Conservation (phyloP, 1,140 invertebrate genomes). For the Megalonaias nervosa region DNA sequence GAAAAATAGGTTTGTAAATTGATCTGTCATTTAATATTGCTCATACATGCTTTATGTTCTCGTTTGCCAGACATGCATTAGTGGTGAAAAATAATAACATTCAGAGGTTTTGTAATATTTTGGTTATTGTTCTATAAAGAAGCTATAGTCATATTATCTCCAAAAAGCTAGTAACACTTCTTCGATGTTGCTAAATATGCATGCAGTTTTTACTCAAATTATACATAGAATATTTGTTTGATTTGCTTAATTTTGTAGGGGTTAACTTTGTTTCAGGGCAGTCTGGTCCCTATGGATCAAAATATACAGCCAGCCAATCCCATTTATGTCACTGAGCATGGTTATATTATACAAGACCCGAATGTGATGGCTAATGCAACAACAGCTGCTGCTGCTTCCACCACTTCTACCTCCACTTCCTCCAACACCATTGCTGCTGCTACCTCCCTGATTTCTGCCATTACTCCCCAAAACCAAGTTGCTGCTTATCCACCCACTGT, state of each 20-base stretch:
- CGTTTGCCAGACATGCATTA: no score
- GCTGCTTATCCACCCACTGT: not conserved
- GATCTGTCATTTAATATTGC: no score
- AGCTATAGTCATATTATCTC: no score
- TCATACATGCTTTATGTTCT: no score
- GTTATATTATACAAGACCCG: not conserved
- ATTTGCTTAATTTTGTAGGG: conserved; percentile 12
- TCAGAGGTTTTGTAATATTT: no score
- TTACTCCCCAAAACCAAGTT: not conserved
- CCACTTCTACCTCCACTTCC: not conserved
- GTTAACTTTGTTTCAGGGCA: conserved; percentile 39
- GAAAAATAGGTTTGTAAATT: no score
- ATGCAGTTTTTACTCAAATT: no score
- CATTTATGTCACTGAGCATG: conserved; percentile 26
- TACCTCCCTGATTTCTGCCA: not conserved
- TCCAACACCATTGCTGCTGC: not conserved
- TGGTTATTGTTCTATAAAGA: no score
- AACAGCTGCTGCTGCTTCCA: not conserved
- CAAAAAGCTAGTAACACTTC: no score
- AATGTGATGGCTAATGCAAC: not conserved
- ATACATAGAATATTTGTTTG: no score
- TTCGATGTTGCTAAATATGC: no score
- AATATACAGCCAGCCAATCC: conserved; percentile 21
- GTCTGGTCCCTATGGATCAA: conserved; percentile 32
- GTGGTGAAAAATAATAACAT: no score